Evolutionary conservation across 1,140 invertebrate species (phyloP).

Genomic region (Macrosteles quadrilineatus): DNA sequence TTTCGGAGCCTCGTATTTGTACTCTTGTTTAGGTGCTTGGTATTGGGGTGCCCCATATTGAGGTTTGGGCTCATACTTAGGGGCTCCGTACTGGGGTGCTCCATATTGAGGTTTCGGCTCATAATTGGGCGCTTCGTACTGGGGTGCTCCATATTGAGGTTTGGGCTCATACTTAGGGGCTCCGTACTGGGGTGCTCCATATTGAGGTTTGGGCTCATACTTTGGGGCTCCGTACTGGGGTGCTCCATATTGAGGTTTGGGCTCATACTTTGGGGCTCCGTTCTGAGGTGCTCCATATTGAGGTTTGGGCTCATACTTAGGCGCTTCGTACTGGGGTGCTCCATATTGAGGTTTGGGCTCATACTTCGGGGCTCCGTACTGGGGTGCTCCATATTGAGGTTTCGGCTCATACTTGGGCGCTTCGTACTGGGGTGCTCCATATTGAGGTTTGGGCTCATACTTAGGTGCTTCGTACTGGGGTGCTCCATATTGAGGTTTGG

Average conservation of each 20-base stretch:
- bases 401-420: background rate
- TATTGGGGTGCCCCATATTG: background rate
- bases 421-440: background rate
- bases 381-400: too few relatives aligned
- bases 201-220: too few relatives aligned
- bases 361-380: conserved; percentile 27
- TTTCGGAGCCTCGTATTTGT: background rate
- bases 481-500: background rate
- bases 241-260: background rate
- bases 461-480: background rate
- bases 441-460: background rate
- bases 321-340: conserved; percentile 23
- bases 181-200: too few relatives aligned
- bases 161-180: background rate
- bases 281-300: background rate
- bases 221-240: too few relatives aligned
- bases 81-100: conserved; percentile 13
- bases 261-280: conserved; percentile 7
- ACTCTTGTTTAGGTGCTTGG: background rate
- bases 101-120: background rate
- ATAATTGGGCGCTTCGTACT: conserved; percentile 3
- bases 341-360: conserved; percentile 21
- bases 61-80: too few relatives aligned
- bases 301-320: background rate
- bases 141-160: background rate